Conservation (phyloP, 2,113 vertebrate species). For the Chloebia gouldiae region DNA sequence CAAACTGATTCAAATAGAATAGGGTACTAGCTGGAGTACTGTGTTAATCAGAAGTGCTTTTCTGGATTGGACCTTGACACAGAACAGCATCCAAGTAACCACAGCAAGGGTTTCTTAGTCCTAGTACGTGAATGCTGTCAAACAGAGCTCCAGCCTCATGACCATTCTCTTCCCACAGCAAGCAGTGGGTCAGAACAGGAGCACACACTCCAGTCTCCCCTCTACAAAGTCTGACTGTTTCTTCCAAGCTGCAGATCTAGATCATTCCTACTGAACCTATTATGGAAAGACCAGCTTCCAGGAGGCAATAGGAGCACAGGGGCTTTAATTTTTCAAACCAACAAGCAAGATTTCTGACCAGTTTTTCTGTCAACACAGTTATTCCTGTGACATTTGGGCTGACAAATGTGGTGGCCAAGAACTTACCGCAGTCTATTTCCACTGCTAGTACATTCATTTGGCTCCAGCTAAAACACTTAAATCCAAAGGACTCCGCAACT, state of each 20-base stretch:
- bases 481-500: background rate
- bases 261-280: background rate
- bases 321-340: background rate
- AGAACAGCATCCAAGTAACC: background rate
- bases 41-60: background rate
- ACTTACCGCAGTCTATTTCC: background rate
- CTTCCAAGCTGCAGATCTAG: background rate
- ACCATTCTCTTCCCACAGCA: background rate
- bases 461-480: background rate
- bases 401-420: background rate
- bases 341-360: background rate
- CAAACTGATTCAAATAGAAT: background rate
- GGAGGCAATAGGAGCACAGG: background rate
- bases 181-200: background rate
- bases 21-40: background rate
- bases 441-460: background rate
- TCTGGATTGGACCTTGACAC: background rate
- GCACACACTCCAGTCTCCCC: rapidly evolving
- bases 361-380: conserved; percentile 30
- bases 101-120: background rate
- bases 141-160: background rate
- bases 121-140: rapidly evolving
- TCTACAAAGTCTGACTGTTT: background rate
- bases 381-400: background rate
- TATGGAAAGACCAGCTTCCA: background rate